phyloP scores from a whole-genome alignment of 2,797 vertebrate genomes.

The Danionella dracula region DNA sequence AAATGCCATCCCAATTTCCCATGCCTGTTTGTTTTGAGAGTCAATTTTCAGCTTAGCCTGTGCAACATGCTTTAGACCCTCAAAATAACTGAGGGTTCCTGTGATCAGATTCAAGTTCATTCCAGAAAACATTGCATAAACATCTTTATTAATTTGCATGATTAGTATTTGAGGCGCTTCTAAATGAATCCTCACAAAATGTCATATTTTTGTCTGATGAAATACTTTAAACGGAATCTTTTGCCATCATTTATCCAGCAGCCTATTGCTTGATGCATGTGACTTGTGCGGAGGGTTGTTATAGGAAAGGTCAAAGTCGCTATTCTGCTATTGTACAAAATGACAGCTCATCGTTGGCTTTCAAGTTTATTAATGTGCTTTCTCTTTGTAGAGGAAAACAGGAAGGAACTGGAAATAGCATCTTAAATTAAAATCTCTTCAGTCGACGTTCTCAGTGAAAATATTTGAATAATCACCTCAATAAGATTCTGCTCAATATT shows the following conservation, averaged over 20 bases:
- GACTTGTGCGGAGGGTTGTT: background rate
- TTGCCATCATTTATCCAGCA: background rate
- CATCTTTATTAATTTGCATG: background rate
- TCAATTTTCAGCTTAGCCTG: constrained; percentile 1
- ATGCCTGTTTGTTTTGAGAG: background rate
- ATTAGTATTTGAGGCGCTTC: background rate
- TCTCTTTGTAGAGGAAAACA: no score
- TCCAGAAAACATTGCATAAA: no score
- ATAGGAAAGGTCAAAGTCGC: background rate
- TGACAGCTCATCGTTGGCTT: background rate
- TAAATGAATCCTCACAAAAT: background rate
- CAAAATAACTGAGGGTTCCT: background rate
- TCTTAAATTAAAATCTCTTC: no score
- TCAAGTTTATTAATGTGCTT: no score
- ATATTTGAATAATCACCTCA: no score
- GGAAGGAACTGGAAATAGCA: no score
- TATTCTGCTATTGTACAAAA: background rate
- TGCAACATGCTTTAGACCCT: background rate
- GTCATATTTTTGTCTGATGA: background rate
- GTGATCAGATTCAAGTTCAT: background rate
- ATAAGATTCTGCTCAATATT: no score
- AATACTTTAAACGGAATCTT: background rate
- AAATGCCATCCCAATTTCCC: constrained; percentile 7
- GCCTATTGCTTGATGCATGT: background rate
- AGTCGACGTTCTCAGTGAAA: no score